Conservation (phyloP, 1,140 invertebrate genomes). For the Rhyacophila brunnea region DNA sequence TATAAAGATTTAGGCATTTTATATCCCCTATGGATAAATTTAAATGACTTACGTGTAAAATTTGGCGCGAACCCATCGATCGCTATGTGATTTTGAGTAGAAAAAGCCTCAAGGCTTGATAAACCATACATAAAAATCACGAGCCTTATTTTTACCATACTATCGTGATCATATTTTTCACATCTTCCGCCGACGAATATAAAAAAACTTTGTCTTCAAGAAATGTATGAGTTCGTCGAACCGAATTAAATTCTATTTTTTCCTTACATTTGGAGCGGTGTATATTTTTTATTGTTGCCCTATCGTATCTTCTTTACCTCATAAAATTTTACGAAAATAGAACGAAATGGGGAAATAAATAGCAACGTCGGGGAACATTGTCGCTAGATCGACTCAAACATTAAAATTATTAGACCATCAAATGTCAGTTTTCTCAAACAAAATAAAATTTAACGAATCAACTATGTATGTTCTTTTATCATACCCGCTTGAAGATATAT, state of each 20-base stretch:
- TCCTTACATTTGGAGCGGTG: neutral
- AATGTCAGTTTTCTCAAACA: too few species aligned
- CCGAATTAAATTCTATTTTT: neutral
- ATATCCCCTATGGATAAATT: too few species aligned
- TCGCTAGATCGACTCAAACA: too few species aligned
- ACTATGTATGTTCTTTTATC: too few species aligned
- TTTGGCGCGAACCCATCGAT: constrained; percentile 20
- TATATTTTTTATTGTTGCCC: neutral
- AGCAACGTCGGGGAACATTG: too few species aligned
- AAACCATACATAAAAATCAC: neutral
- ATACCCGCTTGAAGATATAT: too few species aligned
- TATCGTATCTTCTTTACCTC: neutral
- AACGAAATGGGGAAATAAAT: neutral
- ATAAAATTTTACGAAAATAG: neutral
- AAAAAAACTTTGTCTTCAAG: neutral
- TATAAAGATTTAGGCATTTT: too few species aligned
- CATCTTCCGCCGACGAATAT: neutral
- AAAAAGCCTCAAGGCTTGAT: constrained; percentile 16
- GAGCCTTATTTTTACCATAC: neutral
- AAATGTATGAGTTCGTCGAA: neutral
- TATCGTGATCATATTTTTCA: neutral
- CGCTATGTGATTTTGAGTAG: constrained; percentile 4
- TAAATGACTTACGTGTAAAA: constrained; percentile 20
- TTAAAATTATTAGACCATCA: too few species aligned
- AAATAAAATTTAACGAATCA: neutral